Evolutionary conservation across 2,888 invertebrate species (phyloP).

Genomic region (Cremastinae sp.): DNA sequence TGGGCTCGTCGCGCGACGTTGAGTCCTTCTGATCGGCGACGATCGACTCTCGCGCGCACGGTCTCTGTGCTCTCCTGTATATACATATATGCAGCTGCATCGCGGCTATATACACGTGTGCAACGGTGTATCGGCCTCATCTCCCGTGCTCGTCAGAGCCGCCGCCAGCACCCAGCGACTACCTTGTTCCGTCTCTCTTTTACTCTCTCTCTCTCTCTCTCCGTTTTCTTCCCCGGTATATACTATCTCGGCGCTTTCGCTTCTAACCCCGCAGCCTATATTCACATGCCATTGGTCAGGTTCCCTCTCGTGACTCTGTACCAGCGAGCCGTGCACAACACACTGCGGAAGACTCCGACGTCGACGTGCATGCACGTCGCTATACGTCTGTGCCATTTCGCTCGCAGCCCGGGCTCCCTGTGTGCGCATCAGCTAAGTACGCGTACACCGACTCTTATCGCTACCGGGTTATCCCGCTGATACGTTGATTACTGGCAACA

Average conservation of each 20-base stretch:
- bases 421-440: too few species aligned
- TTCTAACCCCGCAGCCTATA: constrained; percentile 25
- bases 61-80: neutral
- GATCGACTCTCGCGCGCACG: constrained; percentile 18
- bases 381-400: constrained; percentile 25
- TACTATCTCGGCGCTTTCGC: constrained; percentile 35
- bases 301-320: constrained; percentile 22
- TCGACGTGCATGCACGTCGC: constrained; percentile 4
- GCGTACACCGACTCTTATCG: constrained; percentile 6
- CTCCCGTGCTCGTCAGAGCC: constrained; percentile 52
- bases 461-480: constrained; percentile 29
- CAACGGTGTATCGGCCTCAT: constrained; percentile 27
- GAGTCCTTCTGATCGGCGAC: constrained; percentile 13
- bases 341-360: constrained; percentile 27
- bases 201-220: neutral
- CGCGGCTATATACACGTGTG: constrained; percentile 1
- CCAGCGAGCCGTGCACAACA: constrained; percentile 36
- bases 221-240: constrained; percentile 22
- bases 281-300: neutral
- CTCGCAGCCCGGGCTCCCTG: constrained; percentile 5
- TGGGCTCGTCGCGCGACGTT: neutral
- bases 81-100: neutral
- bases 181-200: constrained; percentile 36
- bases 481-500: constrained; percentile 39
- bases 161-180: constrained; percentile 35